phyloP scores from a whole-genome alignment of 2,113 vertebrate species.

The Pelmatolapia mariae region DNA sequence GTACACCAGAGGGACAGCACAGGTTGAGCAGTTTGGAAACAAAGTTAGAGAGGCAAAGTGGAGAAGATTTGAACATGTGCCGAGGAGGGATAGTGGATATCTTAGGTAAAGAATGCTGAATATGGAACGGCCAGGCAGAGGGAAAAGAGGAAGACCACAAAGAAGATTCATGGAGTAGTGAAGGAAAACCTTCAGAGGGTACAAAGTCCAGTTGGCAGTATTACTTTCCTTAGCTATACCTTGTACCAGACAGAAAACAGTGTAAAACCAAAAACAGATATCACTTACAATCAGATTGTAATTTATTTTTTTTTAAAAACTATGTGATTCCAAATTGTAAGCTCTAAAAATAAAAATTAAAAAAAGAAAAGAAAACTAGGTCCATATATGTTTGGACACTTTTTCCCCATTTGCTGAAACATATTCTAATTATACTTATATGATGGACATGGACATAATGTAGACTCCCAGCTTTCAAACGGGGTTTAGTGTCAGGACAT shows the following conservation, averaged over 20 bases:
- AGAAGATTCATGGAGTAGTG: background rate
- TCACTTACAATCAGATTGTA: background rate
- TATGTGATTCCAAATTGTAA: background rate
- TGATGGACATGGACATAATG: background rate
- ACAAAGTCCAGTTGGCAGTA: background rate
- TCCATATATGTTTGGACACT: background rate
- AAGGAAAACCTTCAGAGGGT: background rate
- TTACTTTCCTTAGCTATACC: background rate
- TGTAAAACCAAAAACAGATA: background rate
- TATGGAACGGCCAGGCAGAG: background rate
- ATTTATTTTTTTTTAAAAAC: background rate
- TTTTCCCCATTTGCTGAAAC: background rate
- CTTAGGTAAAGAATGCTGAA: background rate
- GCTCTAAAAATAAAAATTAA: fast-evolving
- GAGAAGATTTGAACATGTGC: background rate
- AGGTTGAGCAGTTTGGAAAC: background rate
- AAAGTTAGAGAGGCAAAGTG: background rate
- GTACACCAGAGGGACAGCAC: background rate
- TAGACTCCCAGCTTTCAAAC: background rate
- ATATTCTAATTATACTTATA: background rate
- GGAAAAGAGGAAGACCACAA: background rate
- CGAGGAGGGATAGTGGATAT: background rate
- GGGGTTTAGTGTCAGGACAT: background rate
- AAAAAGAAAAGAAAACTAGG: background rate
- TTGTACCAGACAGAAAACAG: background rate